Evolutionary conservation across 2,888 invertebrate genomes (phyloP).

Genomic region (Choreutis nemorana): DNA sequence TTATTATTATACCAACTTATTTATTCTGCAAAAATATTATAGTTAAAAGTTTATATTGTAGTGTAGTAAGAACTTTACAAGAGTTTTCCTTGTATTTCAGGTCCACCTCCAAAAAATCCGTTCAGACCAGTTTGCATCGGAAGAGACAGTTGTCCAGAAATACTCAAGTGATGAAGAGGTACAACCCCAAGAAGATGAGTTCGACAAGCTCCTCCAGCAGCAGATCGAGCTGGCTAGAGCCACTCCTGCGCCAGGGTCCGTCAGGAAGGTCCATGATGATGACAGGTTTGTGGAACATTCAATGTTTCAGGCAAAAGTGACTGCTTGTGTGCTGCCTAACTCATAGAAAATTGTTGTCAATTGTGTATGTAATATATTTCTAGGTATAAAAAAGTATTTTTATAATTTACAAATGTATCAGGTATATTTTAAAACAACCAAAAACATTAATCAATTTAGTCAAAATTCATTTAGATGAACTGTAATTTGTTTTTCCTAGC

Average conservation of each 20-base stretch:
- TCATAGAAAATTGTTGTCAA: too few species aligned
- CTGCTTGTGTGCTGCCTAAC: too few species aligned
- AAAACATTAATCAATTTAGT: too few species aligned
- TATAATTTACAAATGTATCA: too few species aligned
- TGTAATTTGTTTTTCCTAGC: not conserved
- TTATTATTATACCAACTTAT: too few species aligned
- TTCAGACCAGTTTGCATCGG: constrained; percentile 65
- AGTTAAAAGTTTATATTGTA: constrained; percentile 1
- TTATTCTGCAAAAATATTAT: too few species aligned
- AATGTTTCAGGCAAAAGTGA: too few species aligned
- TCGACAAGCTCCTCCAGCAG: constrained; percentile 70
- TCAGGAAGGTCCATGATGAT: too few species aligned
- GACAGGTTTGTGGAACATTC: too few species aligned
- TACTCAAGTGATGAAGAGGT: constrained; percentile 55
- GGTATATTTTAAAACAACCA: too few species aligned
- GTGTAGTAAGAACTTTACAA: constrained; percentile 2
- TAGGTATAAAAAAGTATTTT: too few species aligned
- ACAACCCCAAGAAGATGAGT: constrained; percentile 60
- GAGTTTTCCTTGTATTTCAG: constrained; percentile 30
- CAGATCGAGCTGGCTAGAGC: constrained; percentile 69
- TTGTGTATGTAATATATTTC: too few species aligned
- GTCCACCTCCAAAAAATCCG: constrained; percentile 73
- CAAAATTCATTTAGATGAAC: not conserved
- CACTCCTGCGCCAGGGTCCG: constrained; percentile 36
- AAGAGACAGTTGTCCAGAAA: constrained; percentile 42